Evolutionary conservation across 2,797 vertebrate genomes (phyloP).

Genomic region (Petrocephalus schoutedeni): DNA sequence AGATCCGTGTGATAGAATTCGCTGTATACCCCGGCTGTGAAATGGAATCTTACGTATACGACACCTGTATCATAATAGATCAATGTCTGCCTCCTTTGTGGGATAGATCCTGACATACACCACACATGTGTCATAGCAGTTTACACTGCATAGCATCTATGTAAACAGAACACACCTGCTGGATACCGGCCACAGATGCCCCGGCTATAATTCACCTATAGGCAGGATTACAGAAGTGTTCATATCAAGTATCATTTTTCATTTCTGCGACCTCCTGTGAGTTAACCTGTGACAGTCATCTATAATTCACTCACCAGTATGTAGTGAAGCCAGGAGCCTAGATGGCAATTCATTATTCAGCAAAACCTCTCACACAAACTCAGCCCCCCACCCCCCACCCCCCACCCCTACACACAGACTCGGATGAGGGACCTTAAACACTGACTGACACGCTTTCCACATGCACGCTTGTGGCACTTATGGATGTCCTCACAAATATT

Average conservation of each 20-base stretch:
- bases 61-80: neutral
- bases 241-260: neutral
- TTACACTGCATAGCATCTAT: neutral
- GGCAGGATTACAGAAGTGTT: neutral
- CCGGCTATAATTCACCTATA: neutral
- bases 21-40: neutral
- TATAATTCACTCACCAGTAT: conserved; percentile 68
- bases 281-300: conserved; percentile 66
- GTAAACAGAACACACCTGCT: neutral
- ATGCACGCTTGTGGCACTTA: neutral
- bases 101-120: neutral
- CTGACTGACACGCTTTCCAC: neutral
- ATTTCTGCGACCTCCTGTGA: conserved; percentile 42
- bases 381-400: neutral
- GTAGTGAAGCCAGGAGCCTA: conserved; percentile 63
- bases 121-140: neutral
- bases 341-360: conserved; percentile 66
- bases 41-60: neutral
- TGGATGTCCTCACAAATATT: neutral
- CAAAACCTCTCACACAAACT: conserved; percentile 40
- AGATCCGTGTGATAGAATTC: conserved; percentile 2
- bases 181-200: neutral
- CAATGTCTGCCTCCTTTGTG: neutral
- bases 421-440: neutral
- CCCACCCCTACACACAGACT: neutral